phyloP scores from a whole-genome alignment of 2,113 vertebrate species.

The Axis porcinus region DNA sequence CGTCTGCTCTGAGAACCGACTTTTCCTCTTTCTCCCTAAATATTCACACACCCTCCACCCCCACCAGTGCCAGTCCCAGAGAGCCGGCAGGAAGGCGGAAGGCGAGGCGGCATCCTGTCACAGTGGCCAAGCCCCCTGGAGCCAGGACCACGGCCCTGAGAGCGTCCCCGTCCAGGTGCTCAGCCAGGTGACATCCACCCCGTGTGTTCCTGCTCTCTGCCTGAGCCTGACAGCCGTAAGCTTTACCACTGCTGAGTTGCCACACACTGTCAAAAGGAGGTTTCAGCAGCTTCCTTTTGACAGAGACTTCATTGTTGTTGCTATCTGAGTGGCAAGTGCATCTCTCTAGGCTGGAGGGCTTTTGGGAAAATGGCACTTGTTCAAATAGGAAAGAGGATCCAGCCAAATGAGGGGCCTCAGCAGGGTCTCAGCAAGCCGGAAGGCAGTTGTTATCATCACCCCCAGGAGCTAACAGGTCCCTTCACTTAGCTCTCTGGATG shows the following conservation, averaged over 20 bases:
- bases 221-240: background rate
- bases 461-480: background rate
- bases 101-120: background rate
- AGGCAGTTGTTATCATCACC: background rate
- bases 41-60: background rate
- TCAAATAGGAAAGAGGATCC: background rate
- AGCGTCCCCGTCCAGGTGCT: background rate
- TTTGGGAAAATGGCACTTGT: background rate
- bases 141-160: background rate
- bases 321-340: background rate
- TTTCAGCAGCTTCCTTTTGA: background rate
- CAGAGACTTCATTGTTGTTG: background rate
- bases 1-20: background rate
- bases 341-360: background rate
- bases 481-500: no score
- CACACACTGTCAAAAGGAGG: background rate
- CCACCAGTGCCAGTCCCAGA: background rate
- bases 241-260: background rate
- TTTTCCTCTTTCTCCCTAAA: conserved; percentile 2
- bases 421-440: background rate
- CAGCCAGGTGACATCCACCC: background rate
- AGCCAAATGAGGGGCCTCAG: background rate
- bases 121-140: background rate
- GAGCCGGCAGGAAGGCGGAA: background rate
- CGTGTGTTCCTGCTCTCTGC: background rate